A percentile compares a stretch with the other conserved stretches of the same genome.
Evolutionary conservation across 2,888 invertebrate species (phyloP).

Genomic region (Liopterus haemorrhoidalis): DNA sequence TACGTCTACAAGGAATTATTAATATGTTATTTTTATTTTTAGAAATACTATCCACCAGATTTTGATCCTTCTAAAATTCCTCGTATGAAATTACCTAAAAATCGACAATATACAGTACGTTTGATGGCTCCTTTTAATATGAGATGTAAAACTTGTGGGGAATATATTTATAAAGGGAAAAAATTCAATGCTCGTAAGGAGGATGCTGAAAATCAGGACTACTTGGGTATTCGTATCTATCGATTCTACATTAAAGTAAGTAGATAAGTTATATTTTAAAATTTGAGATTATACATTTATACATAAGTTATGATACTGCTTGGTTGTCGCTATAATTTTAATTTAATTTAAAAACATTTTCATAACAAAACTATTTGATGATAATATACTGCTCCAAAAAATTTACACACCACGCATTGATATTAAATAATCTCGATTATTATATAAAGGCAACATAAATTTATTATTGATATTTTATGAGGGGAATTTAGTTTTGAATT

Average conservation of each 20-base stretch:
- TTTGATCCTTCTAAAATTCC: slow-evolving; percentile 99
- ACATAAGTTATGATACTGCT: no score
- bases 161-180: slow-evolving; percentile 99
- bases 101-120: slow-evolving; percentile 94
- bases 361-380: no score
- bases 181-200: slow-evolving; percentile 99
- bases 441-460: no score
- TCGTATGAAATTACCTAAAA: slow-evolving; percentile 90
- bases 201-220: slow-evolving; percentile 95
- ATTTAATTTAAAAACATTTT: no score
- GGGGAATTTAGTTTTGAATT: no score
- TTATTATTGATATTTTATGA: no score
- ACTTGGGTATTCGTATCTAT: slow-evolving; percentile 93
- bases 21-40: slow-evolving; percentile 42
- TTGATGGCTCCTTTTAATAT: slow-evolving; percentile 99
- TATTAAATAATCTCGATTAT: no score
- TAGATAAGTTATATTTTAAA: no score
- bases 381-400: no score
- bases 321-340: no score
- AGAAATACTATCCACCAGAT: slow-evolving; percentile 99
- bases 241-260: slow-evolving; percentile 90
- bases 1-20: slow-evolving; percentile 11
- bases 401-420: no score
- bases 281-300: no score
- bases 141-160: slow-evolving; percentile 98